These are phyloP conservation scores for Psococerastis gibbosa DNA, from an alignment of 2,888 invertebrate genomes.

Conservation along the genomic window DNA sequence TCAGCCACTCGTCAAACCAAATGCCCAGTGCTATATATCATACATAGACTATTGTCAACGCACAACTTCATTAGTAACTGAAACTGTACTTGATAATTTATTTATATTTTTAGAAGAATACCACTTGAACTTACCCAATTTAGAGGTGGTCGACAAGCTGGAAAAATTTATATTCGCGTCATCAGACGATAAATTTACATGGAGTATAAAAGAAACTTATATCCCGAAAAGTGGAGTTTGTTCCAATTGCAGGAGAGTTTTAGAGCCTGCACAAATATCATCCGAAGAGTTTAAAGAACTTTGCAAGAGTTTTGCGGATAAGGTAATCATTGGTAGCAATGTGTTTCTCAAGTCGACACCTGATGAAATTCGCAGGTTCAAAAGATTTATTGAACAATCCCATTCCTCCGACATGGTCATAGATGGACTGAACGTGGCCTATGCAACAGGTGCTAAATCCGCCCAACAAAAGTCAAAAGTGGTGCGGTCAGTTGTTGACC, in stretches of 20 bases:
- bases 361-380: not conserved
- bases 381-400: constrained; percentile 1
- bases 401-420: not conserved
- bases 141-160: not conserved
- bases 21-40: not conserved
- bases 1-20: not conserved
- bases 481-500: not conserved
- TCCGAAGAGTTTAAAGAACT: not conserved
- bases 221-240: not conserved
- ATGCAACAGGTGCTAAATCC: not conserved
- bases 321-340: constrained; percentile 3
- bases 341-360: not conserved
- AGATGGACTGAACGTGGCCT: constrained; percentile 6
- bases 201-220: not conserved
- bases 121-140: not conserved
- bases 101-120: not conserved
- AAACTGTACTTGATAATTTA: not conserved
- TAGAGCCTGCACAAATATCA: not conserved
- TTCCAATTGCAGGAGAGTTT: not conserved
- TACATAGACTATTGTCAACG: not conserved
- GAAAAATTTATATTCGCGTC: not conserved
- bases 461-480: no score
- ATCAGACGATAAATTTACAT: not conserved
- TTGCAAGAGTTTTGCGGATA: not conserved
- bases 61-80: not conserved